Percentiles rank a stretch among this genome's conserved stretches.
Conservation (phyloP, 2,888 invertebrate genomes). For the Adelognathus sp. region DNA sequence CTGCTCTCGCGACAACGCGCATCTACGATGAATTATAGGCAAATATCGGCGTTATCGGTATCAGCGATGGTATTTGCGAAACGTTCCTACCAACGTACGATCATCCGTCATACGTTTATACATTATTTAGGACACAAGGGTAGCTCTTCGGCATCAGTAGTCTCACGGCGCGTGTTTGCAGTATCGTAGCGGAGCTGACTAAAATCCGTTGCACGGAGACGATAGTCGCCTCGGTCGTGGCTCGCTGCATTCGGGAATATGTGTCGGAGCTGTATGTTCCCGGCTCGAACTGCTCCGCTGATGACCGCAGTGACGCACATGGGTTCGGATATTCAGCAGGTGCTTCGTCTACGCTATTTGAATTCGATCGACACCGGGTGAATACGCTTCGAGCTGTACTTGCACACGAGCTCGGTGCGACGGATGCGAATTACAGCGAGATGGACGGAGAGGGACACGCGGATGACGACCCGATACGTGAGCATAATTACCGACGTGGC, state of each 20-base stretch:
- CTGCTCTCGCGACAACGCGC: background rate
- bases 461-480: background rate
- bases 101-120: background rate
- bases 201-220: background rate
- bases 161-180: background rate
- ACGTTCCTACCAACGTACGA: slow-evolving; percentile 45
- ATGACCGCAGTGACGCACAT: slow-evolving; percentile 14
- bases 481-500: slow-evolving; percentile 34
- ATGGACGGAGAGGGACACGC: background rate
- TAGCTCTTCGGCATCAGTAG: background rate
- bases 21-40: slow-evolving; percentile 37
- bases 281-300: background rate
- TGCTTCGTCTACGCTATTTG: slow-evolving; percentile 9
- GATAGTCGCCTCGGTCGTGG: background rate
- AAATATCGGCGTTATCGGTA: slow-evolving; percentile 57
- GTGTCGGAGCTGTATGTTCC: background rate
- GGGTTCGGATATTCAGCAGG: slow-evolving; percentile 32
- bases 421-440: slow-evolving; percentile 26
- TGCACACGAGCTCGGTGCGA: background rate
- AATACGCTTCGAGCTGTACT: too few species aligned
- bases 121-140: slow-evolving; percentile 32
- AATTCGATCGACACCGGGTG: slow-evolving; percentile 20
- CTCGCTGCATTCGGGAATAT: background rate
- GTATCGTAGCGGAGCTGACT: background rate
- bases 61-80: slow-evolving; percentile 34